A percentile compares a stretch with the other conserved stretches of the same genome.
phyloP scores from a whole-genome alignment of 2,113 vertebrate genomes.

The Promerops cafer region DNA sequence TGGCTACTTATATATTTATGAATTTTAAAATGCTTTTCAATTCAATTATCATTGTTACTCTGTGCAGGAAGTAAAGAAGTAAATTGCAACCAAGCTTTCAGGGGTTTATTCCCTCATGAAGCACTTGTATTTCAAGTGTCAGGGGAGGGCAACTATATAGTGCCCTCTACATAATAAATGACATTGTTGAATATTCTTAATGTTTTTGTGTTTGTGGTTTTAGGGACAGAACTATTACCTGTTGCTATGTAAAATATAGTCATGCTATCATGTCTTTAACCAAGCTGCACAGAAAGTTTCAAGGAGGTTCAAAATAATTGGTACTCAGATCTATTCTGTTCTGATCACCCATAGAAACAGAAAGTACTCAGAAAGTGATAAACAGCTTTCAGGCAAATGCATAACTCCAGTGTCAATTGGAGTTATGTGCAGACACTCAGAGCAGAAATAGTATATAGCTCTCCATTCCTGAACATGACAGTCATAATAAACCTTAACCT shows the following conservation, averaged over 20 bases:
- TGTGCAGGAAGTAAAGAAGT: constrained; percentile 59
- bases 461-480: constrained; percentile 37
- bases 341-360: background rate
- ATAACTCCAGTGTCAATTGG: background rate
- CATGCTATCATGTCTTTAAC: background rate
- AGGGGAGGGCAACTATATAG: background rate
- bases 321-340: background rate
- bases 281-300: background rate
- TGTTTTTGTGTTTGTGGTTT: background rate
- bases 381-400: constrained; percentile 4
- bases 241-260: background rate
- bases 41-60: constrained; percentile 35
- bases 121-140: constrained; percentile 4
- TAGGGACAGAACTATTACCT: background rate
- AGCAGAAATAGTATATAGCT: constrained; percentile 37
- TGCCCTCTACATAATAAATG: constrained; percentile 46
- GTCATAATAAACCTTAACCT: constrained; percentile 64
- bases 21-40: constrained; percentile 63
- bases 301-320: background rate
- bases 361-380: background rate
- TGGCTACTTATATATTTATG: constrained; percentile 66
- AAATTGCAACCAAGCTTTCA: constrained; percentile 63
- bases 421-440: constrained; percentile 15
- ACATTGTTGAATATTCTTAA: constrained; percentile 21
- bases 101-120: constrained; percentile 45